Evolutionary conservation across 2,888 invertebrate species (phyloP).

Genomic region (Isoperla grammatica): DNA sequence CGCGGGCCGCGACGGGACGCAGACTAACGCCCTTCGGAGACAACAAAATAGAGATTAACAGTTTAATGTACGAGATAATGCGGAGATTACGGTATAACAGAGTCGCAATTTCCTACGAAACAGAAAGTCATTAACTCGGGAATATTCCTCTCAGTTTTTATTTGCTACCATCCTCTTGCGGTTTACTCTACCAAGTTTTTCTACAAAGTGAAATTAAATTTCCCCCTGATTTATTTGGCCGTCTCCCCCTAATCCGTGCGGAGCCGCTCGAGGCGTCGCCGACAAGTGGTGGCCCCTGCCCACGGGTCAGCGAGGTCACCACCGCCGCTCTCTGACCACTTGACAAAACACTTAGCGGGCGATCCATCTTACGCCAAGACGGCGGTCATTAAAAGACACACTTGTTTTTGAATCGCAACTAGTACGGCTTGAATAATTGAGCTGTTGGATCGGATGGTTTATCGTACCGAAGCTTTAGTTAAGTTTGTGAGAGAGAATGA

Average conservation of each 20-base stretch:
- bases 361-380: too few species aligned
- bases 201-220: slow-evolving; percentile 23
- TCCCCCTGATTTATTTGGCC: slow-evolving; percentile 25
- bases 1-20: background rate
- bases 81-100: slow-evolving; percentile 17
- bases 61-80: slow-evolving; percentile 11
- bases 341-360: background rate
- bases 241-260: slow-evolving; percentile 21
- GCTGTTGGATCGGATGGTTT: background rate
- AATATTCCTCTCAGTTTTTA: slow-evolving; percentile 13
- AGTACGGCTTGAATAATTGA: background rate
- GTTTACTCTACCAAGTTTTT: slow-evolving; percentile 21
- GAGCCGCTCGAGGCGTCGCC: background rate
- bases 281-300: slow-evolving; percentile 4
- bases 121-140: slow-evolving; percentile 4
- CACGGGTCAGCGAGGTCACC: slow-evolving; percentile 14
- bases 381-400: background rate
- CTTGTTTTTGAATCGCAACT: background rate
- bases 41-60: slow-evolving; percentile 24
- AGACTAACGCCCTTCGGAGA: slow-evolving; percentile 21
- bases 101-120: slow-evolving; percentile 7
- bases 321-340: background rate
- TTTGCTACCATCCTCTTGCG: slow-evolving; percentile 1
- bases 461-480: background rate
- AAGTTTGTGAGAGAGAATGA: background rate